phyloP scores from a whole-genome alignment of 2,113 vertebrate genomes.

The Fregetta grallaria region DNA sequence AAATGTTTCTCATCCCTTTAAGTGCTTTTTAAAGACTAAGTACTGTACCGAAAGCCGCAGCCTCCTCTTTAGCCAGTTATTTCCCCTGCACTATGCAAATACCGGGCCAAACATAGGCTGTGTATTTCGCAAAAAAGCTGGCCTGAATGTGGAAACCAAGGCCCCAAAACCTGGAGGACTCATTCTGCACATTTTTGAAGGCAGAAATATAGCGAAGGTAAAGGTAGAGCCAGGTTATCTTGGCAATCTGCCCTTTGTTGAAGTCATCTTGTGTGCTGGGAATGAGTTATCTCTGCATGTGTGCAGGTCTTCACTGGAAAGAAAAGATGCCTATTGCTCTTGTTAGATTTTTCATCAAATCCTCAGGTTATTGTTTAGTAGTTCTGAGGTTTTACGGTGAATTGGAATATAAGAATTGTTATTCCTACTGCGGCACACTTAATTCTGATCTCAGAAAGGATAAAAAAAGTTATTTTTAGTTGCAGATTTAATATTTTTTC shows the following conservation, averaged over 20 bases:
- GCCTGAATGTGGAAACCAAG: not conserved
- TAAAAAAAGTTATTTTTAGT: not conserved
- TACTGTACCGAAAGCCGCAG: not conserved
- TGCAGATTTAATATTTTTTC: slow-evolving; percentile 5
- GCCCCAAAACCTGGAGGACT: not conserved
- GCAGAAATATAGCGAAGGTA: not conserved
- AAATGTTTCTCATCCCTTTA: not conserved
- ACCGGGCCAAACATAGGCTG: not conserved
- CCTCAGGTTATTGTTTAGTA: not conserved
- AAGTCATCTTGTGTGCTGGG: not conserved
- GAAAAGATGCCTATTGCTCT: not conserved
- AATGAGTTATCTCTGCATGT: not conserved
- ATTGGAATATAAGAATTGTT: not conserved
- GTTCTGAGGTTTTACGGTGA: not conserved
- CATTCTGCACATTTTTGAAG: not conserved
- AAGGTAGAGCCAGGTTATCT: not conserved
- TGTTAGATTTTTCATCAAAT: not conserved
- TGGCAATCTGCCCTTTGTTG: not conserved
- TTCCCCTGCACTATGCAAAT: not conserved
- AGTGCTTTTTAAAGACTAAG: not conserved
- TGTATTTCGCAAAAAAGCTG: not conserved
- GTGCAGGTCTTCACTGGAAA: not conserved
- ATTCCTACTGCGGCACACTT: not conserved
- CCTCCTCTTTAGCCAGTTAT: not conserved
- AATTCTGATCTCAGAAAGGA: slow-evolving; percentile 11